Evolutionary conservation across 2,113 vertebrate species (phyloP).

Genomic region (Aldabrachelys gigantea): DNA sequence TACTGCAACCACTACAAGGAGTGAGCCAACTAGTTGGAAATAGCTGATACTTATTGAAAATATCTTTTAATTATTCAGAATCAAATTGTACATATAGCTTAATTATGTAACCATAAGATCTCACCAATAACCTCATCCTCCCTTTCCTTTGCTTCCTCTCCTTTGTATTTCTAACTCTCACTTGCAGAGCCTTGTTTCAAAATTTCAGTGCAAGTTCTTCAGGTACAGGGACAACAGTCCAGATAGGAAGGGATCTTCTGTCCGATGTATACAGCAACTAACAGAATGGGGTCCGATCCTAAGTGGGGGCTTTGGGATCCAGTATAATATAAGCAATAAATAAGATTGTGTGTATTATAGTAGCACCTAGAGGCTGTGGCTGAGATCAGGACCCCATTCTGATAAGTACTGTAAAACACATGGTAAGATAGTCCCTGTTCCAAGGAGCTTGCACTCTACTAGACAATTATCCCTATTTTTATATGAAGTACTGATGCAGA

Average conservation of each 20-base stretch:
- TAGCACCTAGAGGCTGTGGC: background rate
- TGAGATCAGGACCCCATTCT: background rate
- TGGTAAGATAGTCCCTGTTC: background rate
- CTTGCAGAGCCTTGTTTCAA: background rate
- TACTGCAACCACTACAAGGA: background rate
- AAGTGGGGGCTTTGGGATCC: too few relatives aligned
- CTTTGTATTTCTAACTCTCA: background rate
- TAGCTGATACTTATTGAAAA: background rate
- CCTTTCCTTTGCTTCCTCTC: background rate
- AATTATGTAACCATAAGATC: background rate
- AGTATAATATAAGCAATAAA: background rate
- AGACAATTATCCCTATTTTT: background rate
- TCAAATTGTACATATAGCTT: fast-evolving
- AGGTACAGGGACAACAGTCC: background rate
- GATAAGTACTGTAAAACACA: background rate
- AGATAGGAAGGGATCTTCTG: background rate
- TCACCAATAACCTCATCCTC: background rate
- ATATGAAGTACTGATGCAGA: background rate
- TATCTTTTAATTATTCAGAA: background rate
- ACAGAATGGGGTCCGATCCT: background rate
- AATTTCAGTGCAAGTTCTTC: background rate
- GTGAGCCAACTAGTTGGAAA: background rate
- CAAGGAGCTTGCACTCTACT: background rate
- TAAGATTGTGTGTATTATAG: background rate
- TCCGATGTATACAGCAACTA: background rate